These are phyloP conservation scores for Auanema sp. DNA, from an alignment of 2,888 invertebrate species.

Conservation along the genomic window DNA sequence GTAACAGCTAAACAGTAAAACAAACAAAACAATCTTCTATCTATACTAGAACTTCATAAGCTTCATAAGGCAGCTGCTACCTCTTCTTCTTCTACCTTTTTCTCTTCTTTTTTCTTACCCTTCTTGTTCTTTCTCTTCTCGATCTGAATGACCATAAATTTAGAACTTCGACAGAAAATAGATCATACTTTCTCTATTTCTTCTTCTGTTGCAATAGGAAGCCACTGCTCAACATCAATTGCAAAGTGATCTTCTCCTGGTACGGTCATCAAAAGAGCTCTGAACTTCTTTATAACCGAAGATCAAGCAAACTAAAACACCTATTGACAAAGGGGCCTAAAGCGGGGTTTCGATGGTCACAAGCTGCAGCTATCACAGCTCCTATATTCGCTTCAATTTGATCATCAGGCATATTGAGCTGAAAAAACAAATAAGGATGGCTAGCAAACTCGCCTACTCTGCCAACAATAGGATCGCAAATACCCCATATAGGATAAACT, in stretches of 20 bases:
- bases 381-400: slow-evolving; percentile 58
- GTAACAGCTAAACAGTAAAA: too few species aligned
- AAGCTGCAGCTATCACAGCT: slow-evolving; percentile 49
- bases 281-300: slow-evolving; percentile 9
- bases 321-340: slow-evolving; percentile 61
- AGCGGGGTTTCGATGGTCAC: slow-evolving; percentile 57
- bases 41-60: slow-evolving; percentile 1
- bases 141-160: slow-evolving; percentile 40
- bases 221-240: slow-evolving; percentile 51
- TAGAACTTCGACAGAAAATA: background rate
- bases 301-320: slow-evolving; percentile 8
- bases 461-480: slow-evolving; percentile 57
- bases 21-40: too few species aligned
- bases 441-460: slow-evolving; percentile 31
- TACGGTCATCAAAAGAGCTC: slow-evolving; percentile 53
- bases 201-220: slow-evolving; percentile 58
- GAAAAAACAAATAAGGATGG: slow-evolving; percentile 16
- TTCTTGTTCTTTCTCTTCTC: slow-evolving; percentile 53
- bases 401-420: slow-evolving; percentile 56
- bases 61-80: slow-evolving; percentile 13
- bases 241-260: slow-evolving; percentile 52
- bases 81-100: slow-evolving; percentile 27
- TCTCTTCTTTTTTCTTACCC: slow-evolving; percentile 50
- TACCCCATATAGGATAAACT: slow-evolving; percentile 58
- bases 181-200: slow-evolving; percentile 53